phyloP scores from a whole-genome alignment of 1,140 invertebrate genomes.

The Babylonia areolata region DNA sequence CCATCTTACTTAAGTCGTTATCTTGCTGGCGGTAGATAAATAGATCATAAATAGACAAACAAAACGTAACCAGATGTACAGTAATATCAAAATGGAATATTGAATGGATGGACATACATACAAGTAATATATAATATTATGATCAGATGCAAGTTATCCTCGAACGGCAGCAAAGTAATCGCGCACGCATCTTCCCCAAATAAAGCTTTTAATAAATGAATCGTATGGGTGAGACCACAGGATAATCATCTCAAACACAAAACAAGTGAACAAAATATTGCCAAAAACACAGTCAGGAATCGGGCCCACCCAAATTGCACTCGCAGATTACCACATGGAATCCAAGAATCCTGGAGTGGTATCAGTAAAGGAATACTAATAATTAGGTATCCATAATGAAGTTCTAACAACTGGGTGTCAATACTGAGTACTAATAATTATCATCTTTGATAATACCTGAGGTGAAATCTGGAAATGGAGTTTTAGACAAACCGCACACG shows the following conservation, averaged over 20 bases:
- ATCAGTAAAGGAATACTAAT: constrained; percentile 12
- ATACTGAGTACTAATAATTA: constrained; percentile 36
- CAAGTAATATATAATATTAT: neutral
- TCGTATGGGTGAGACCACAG: neutral
- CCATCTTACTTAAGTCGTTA: too few relatives aligned
- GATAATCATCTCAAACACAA: neutral
- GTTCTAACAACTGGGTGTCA: neutral
- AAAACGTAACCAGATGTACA: neutral
- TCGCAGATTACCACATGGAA: neutral
- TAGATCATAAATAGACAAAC: neutral
- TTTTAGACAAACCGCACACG: constrained; percentile 27
- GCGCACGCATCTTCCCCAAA: neutral
- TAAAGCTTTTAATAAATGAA: neutral
- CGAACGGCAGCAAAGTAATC: too few relatives aligned
- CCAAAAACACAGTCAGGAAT: neutral
- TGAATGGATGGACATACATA: neutral
- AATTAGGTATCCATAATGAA: constrained; percentile 19
- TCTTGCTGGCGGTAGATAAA: too few relatives aligned
- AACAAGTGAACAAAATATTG: neutral
- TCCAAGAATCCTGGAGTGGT: neutral
- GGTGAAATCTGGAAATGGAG: constrained; percentile 27
- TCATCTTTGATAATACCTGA: constrained; percentile 26
- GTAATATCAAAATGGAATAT: constrained; percentile 8
- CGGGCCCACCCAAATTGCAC: constrained; percentile 12
- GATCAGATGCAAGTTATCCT: neutral